Evolutionary conservation across 2,113 vertebrate genomes (phyloP).

Genomic region (Chroicocephalus ridibundus): DNA sequence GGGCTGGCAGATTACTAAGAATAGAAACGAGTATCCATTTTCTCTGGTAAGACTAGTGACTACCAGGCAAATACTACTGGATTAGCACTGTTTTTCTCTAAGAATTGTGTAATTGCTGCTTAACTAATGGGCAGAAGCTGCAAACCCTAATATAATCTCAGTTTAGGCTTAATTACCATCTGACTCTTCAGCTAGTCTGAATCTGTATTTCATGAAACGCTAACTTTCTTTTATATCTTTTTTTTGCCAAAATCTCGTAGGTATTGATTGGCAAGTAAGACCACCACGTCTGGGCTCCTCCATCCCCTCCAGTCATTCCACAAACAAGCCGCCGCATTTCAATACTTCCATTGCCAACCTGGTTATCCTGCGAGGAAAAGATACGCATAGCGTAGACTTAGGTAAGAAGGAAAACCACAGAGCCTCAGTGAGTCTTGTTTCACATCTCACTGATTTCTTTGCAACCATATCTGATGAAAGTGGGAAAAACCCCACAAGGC

Average conservation of each 20-base stretch:
- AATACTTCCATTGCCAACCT: slow-evolving; percentile 92
- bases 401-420: slow-evolving; percentile 70
- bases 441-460: neutral
- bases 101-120: neutral
- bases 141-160: neutral
- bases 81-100: neutral
- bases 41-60: neutral
- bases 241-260: slow-evolving; percentile 58
- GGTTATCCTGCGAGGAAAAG: slow-evolving; percentile 91
- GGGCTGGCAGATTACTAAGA: neutral
- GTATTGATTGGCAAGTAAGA: slow-evolving; percentile 89
- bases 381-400: slow-evolving; percentile 76
- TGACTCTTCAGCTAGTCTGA: neutral
- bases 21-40: neutral
- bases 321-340: slow-evolving; percentile 65
- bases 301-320: slow-evolving; percentile 24
- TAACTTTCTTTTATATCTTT: neutral
- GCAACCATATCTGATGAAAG: neutral
- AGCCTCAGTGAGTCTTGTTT: neutral
- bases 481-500: neutral
- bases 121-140: neutral
- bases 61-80: neutral
- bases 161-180: neutral
- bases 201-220: neutral
- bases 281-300: slow-evolving; percentile 56